These are phyloP conservation scores for Trisateles emortualis DNA, from an alignment of 2,888 invertebrate genomes.

Conservation along the genomic window DNA sequence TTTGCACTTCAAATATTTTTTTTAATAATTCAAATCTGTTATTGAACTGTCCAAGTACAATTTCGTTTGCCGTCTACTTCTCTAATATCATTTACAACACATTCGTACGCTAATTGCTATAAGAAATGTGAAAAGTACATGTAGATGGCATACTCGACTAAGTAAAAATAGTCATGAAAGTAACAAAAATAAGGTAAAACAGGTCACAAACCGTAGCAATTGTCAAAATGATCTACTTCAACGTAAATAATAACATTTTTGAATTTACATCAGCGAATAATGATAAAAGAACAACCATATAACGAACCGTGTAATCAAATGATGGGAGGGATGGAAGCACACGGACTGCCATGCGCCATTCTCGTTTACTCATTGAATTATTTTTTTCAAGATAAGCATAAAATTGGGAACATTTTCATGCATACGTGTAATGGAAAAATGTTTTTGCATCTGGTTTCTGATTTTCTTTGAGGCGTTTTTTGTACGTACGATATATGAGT, in stretches of 20 bases:
- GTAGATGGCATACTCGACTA: too few relatives aligned
- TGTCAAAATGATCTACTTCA: background rate
- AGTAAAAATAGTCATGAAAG: too few relatives aligned
- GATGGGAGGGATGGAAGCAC: background rate
- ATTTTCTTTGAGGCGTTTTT: too few relatives aligned
- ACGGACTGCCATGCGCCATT: background rate
- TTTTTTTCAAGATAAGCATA: background rate
- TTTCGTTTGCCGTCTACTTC: too few relatives aligned
- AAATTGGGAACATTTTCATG: background rate
- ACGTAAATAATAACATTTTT: background rate
- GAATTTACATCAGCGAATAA: background rate
- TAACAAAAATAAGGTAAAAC: too few relatives aligned
- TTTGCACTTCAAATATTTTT: too few relatives aligned
- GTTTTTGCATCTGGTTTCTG: background rate
- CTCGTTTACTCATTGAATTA: background rate
- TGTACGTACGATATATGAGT: too few relatives aligned
- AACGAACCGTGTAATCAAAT: constrained; percentile 15
- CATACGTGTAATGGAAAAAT: background rate
- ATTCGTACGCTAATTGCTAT: too few relatives aligned
- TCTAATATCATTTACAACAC: too few relatives aligned
- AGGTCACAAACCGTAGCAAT: background rate
- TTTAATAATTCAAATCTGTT: too few relatives aligned
- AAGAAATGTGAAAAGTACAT: too few relatives aligned
- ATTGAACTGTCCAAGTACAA: too few relatives aligned
- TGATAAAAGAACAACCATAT: constrained; percentile 5